Base-by-base conservation (phyloP, 1,140 invertebrate genomes). In the Theocolax elegans region DNA sequence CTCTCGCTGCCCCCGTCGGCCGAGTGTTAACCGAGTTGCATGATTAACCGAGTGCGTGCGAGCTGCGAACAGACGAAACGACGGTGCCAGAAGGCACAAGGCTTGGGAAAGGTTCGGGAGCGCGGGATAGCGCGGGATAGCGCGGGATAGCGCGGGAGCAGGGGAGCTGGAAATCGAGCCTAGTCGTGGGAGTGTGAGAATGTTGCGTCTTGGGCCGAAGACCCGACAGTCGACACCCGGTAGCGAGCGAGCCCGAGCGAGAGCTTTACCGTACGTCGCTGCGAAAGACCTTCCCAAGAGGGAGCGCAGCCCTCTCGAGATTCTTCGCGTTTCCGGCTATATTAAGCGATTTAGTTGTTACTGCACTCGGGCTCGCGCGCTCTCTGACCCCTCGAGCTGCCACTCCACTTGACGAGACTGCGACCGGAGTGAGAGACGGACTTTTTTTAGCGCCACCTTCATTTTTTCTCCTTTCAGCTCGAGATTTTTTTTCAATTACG, bases 271-370 rank as follows among this genome's bases (percentile, higher is more conserved):
- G n/a, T n/a, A n/a, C n/a, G n/a, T n/a, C n/a, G n/a, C n/a, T 35
- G 48, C 6, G 2, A 49, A 49, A 17, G 21, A 49, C 9, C 38
- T 38, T 13, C 21, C 17, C 9, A 10, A 19, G 4, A 25, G 10
- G 10, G 31, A 17, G 51, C 12, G 25, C 17, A 49, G 48, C 38
- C 56, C 10, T 46, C 44, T 44, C 44, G 17, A 71, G 54, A 71
- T 66, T 71, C 60, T 49, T 65, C 42, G 44, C 44, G n/a, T 59
- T 71, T 71, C 62, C 69, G 69, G 62, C 42, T 23, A 58, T 51
- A 71, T 65, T 71, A 71, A 59, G 54, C 53, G 42, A 60, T 46
- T 60, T 38, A 40, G 58, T n/a, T 46, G 40, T 29, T 60, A 21
- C 54, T 23, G 12, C 31, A 35, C 10, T 6, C 31, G 31, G 4